Percentiles rank a stretch among this genome's conserved stretches.
These are phyloP conservation scores for Scartelaos histophorus DNA, from an alignment of 2,113 vertebrate species.

Conservation along the genomic window DNA sequence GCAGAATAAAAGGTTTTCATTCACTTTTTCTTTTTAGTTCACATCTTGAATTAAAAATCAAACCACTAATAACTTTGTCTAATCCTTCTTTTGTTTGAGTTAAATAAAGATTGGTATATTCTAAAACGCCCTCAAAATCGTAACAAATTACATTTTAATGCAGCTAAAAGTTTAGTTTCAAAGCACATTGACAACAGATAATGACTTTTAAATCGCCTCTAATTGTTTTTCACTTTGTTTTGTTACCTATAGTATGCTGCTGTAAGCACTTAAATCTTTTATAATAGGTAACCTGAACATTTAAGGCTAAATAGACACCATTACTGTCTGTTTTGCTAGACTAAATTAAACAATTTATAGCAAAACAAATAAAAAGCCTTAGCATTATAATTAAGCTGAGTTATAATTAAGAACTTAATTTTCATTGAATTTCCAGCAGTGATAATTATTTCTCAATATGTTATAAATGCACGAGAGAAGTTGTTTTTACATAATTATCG, in stretches of 20 bases:
- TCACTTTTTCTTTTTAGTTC: background rate
- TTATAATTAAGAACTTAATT: background rate
- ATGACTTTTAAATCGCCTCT: background rate
- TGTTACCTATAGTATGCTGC: background rate
- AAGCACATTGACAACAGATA: background rate
- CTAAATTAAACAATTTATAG: background rate
- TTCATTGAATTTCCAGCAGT: background rate
- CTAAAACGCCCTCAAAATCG: background rate
- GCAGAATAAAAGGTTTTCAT: background rate
- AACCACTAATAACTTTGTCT: background rate
- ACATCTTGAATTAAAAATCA: background rate
- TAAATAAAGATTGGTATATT: background rate
- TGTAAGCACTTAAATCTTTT: background rate
- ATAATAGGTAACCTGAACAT: background rate
- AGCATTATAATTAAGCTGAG: background rate
- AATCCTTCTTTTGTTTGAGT: background rate
- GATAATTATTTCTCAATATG: background rate
- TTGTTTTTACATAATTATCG: background rate
- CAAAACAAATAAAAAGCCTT: background rate
- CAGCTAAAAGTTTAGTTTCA: background rate
- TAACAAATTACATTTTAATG: background rate
- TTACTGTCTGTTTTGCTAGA: background rate
- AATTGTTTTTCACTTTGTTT: conserved; percentile 1
- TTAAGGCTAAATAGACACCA: background rate
- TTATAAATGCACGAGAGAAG: background rate